These are phyloP conservation scores for Grus americana DNA, from an alignment of 2,113 vertebrate genomes.

Conservation along the genomic window DNA sequence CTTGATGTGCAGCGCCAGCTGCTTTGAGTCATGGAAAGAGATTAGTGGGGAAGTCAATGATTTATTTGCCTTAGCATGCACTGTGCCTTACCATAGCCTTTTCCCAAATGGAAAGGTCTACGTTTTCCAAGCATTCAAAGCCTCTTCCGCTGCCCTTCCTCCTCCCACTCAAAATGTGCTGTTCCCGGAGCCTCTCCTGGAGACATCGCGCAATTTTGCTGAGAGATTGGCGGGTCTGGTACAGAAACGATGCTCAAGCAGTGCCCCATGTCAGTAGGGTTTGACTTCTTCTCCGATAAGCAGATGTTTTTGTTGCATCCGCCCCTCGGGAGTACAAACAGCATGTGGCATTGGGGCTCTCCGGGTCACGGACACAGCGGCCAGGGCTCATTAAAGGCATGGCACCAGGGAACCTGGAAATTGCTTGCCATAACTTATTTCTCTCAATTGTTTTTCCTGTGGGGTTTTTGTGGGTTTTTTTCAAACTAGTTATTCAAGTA, in stretches of 20 bases:
- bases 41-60: neutral
- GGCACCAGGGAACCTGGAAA: neutral
- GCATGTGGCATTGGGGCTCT: accelerated
- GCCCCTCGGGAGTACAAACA: neutral
- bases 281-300: neutral
- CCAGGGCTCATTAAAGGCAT: neutral
- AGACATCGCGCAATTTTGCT: accelerated
- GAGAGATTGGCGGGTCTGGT: neutral
- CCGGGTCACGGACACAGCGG: neutral
- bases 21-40: conserved; percentile 53
- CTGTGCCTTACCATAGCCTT: neutral
- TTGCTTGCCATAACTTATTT: neutral
- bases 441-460: neutral
- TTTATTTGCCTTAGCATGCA: conserved; percentile 44
- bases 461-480: neutral
- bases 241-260: neutral
- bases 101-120: neutral
- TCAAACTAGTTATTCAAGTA: neutral
- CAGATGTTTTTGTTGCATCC: neutral
- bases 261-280: neutral
- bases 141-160: neutral
- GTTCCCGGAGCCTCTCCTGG: neutral
- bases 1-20: neutral
- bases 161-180: neutral
- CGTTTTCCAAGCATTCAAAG: neutral